A percentile compares a stretch with the other conserved stretches of the same genome.
Evolutionary conservation across 2,797 vertebrate genomes (phyloP).

Genomic region (Aratinga solstitialis): DNA sequence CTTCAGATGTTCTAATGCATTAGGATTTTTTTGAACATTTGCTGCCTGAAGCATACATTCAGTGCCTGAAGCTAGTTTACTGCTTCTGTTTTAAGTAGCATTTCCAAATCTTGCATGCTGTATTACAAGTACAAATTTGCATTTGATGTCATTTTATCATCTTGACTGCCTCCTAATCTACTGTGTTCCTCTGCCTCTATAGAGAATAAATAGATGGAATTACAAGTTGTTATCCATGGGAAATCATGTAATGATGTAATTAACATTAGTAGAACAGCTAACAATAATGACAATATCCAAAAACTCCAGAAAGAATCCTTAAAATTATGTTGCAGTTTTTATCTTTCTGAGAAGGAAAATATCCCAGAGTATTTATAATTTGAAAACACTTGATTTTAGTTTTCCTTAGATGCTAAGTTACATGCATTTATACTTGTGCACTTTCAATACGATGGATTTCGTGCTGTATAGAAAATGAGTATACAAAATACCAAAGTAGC

Average conservation of each 20-base stretch:
- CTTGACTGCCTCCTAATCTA: conserved; percentile 56
- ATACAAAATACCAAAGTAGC: neutral
- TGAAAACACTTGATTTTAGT: neutral
- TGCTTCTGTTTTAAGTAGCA: conserved; percentile 38
- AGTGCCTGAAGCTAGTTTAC: conserved; percentile 33
- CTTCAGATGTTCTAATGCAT: conserved; percentile 10
- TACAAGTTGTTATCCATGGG: conserved; percentile 47
- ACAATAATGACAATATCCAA: neutral
- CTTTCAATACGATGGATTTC: neutral
- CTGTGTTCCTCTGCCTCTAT: conserved; percentile 19
- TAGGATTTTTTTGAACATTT: neutral
- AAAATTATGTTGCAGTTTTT: neutral
- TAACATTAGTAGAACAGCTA: conserved; percentile 36
- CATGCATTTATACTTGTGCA: neutral
- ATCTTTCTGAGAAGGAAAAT: neutral
- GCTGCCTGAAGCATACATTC: conserved; percentile 17
- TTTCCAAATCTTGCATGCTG: conserved; percentile 49
- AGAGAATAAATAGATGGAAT: conserved; percentile 61
- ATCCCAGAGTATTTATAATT: neutral
- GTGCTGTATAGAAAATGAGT: neutral
- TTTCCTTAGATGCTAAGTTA: neutral
- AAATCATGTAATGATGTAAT: conserved; percentile 63
- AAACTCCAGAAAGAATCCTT: neutral
- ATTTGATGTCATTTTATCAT: conserved; percentile 53
- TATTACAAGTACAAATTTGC: conserved; percentile 49